phyloP scores from a whole-genome alignment of 2,113 vertebrate genomes.

The Microtus richardsoni region DNA sequence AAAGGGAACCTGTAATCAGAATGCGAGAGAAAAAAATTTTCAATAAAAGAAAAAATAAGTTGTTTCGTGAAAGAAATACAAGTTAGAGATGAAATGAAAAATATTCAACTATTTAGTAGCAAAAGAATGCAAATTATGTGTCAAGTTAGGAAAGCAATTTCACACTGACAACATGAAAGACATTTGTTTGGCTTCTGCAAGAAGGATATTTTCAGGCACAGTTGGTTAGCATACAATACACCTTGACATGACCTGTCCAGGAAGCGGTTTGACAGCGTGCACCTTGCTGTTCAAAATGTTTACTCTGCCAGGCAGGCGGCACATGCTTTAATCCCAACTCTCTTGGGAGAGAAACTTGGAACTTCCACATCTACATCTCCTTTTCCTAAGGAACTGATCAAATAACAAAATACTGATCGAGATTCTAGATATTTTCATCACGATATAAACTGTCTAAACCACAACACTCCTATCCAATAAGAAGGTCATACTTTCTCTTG shows the following conservation, averaged over 20 bases:
- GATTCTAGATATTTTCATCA: slow-evolving; percentile 45
- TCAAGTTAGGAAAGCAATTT: slow-evolving; percentile 39
- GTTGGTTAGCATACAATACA: neutral
- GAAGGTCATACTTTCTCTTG: neutral
- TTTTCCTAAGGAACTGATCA: slow-evolving; percentile 1
- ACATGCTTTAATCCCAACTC: neutral
- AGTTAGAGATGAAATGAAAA: slow-evolving; percentile 23
- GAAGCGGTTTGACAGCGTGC: slow-evolving; percentile 25
- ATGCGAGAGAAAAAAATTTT: neutral
- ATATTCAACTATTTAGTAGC: neutral
- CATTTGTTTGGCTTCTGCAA: neutral
- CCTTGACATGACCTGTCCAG: neutral
- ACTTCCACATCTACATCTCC: neutral
- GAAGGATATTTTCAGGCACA: slow-evolving; percentile 4
- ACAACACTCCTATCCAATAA: slow-evolving; percentile 1
- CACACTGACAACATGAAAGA: slow-evolving; percentile 2
- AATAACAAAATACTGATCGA: neutral
- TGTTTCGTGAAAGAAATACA: neutral
- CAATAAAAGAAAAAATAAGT: neutral
- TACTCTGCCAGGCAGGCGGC: neutral
- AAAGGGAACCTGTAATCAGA: neutral
- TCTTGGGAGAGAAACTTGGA: neutral
- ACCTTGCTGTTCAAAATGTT: slow-evolving; percentile 38
- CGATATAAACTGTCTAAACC: neutral
- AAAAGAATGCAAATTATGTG: slow-evolving; percentile 39